phyloP scores from a whole-genome alignment of 2,113 vertebrate species.

The Pleuronectes platessa region DNA sequence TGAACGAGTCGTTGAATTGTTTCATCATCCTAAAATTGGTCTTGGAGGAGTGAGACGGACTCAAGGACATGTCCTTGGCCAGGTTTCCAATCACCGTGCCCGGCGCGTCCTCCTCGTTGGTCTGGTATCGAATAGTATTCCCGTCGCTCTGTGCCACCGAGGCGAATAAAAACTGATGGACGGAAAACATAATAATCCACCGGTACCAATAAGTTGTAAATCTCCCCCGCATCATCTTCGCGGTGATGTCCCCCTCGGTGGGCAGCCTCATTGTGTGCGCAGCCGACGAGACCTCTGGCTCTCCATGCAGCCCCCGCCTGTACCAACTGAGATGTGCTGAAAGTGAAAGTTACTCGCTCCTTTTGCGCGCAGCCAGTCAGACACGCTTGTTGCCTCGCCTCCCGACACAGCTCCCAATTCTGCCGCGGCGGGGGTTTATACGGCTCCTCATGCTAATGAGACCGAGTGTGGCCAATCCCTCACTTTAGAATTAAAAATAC shows the following conservation, averaged over 20 bases:
- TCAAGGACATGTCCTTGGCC: slow-evolving; percentile 92
- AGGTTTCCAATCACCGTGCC: slow-evolving; percentile 94
- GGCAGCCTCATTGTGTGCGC: slow-evolving; percentile 57
- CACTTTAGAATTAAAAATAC: slow-evolving; percentile 81
- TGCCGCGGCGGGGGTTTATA: slow-evolving; percentile 86
- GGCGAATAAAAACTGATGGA: slow-evolving; percentile 67
- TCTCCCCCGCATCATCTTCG: slow-evolving; percentile 58
- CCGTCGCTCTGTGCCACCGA: slow-evolving; percentile 75
- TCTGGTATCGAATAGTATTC: slow-evolving; percentile 92
- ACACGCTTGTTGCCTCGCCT: slow-evolving; percentile 73
- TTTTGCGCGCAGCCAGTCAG: slow-evolving; percentile 70
- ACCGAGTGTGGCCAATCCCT: slow-evolving; percentile 79
- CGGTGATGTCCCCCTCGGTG: slow-evolving; percentile 36
- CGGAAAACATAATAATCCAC: slow-evolving; percentile 73
- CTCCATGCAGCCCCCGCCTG: slow-evolving; percentile 64
- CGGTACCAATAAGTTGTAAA: slow-evolving; percentile 75
- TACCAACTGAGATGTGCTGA: slow-evolving; percentile 67
- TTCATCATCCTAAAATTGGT: slow-evolving; percentile 95
- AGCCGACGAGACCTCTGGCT: slow-evolving; percentile 44
- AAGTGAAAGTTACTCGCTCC: slow-evolving; percentile 78
- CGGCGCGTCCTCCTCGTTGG: slow-evolving; percentile 90
- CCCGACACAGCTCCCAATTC: slow-evolving; percentile 76
- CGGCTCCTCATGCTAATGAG: slow-evolving; percentile 90
- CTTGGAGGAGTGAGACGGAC: slow-evolving; percentile 83
- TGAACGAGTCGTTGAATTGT: slow-evolving; percentile 92